A percentile compares a stretch with the other conserved stretches of the same genome.
phyloP scores from a whole-genome alignment of 1,140 invertebrate genomes.

The Thaumatotibia leucotreta region DNA sequence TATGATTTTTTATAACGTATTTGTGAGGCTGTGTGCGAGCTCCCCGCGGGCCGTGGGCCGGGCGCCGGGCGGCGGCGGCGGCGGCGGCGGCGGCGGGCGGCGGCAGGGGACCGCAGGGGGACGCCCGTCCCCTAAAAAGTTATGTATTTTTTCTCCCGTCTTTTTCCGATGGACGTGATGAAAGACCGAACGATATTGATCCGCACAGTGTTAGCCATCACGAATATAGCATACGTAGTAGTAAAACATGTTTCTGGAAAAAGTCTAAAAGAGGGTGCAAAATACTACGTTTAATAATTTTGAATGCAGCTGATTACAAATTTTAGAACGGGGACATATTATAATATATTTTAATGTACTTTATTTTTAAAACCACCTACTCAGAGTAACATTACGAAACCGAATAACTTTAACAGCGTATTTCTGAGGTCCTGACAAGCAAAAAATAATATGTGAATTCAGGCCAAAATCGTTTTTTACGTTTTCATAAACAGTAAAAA shows the following conservation, averaged over 20 bases:
- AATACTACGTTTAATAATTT: no score
- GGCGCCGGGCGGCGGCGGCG: slow-evolving; percentile 28
- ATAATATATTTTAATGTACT: no score
- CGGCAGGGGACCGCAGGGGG: slow-evolving; percentile 31
- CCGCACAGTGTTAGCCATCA: slow-evolving; percentile 25
- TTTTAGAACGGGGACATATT: no score
- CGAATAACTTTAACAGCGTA: no score
- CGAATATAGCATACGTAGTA: background rate
- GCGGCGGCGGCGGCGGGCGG: slow-evolving; percentile 23
- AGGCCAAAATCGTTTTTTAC: no score
- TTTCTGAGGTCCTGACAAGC: no score
- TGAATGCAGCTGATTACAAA: no score
- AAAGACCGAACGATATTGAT: slow-evolving; percentile 68
- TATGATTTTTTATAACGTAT: slow-evolving; percentile 48
- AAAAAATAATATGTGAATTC: no score
- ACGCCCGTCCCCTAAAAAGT: slow-evolving; percentile 66
- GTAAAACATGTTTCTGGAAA: background rate
- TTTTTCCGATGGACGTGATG: slow-evolving; percentile 71
- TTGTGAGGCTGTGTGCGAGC: slow-evolving; percentile 25
- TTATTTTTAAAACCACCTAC: no score
- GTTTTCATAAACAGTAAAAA: no score
- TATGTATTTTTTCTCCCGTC: slow-evolving; percentile 74
- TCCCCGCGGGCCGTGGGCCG: slow-evolving; percentile 27
- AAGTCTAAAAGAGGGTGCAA: background rate
- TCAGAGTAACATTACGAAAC: no score